Percentiles rank a stretch among this genome's conserved stretches.
Conservation (phyloP, 2,888 invertebrate species). For the Macrophya annulata region DNA sequence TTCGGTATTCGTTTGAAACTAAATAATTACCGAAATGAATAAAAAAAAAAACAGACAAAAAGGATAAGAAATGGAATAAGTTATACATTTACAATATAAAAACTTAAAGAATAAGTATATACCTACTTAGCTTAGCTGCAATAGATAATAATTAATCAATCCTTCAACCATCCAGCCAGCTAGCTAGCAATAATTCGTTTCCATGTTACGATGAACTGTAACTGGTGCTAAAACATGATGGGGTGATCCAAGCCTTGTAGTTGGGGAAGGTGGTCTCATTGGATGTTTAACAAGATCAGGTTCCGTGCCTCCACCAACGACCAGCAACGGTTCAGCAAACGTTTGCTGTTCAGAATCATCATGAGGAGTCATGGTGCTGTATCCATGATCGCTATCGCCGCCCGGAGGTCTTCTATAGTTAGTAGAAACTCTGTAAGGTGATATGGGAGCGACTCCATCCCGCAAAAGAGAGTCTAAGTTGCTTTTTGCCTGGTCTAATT, state of each 20-base stretch:
- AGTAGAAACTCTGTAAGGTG: constrained; percentile 93
- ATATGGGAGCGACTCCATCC: constrained; percentile 87
- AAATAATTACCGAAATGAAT: not conserved
- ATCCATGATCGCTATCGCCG: constrained; percentile 95
- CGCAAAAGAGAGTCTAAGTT: constrained; percentile 86
- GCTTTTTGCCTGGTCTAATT: constrained; percentile 73
- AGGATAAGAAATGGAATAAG: constrained; percentile 20
- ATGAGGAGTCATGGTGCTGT: constrained; percentile 96
- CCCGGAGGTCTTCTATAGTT: constrained; percentile 89
- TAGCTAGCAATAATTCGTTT: constrained; percentile 83
- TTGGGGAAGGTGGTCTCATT: constrained; percentile 80
- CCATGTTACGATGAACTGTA: constrained; percentile 94
- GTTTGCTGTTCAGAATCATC: constrained; percentile 93
- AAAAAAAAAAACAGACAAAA: not conserved
- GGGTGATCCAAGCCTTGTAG: constrained; percentile 81
- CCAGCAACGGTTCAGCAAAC: constrained; percentile 81
- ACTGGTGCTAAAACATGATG: constrained; percentile 92
- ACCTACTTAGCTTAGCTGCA: not conserved
- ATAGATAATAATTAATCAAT: not conserved
- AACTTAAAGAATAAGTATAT: constrained; percentile 31
- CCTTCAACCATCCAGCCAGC: too few relatives aligned
- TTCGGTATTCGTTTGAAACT: not conserved
- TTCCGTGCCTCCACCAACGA: constrained; percentile 72
- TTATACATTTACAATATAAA: not conserved
- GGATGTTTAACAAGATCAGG: constrained; percentile 67